phyloP scores from a whole-genome alignment of 2,113 vertebrate genomes.

The Mastomys coucha region DNA sequence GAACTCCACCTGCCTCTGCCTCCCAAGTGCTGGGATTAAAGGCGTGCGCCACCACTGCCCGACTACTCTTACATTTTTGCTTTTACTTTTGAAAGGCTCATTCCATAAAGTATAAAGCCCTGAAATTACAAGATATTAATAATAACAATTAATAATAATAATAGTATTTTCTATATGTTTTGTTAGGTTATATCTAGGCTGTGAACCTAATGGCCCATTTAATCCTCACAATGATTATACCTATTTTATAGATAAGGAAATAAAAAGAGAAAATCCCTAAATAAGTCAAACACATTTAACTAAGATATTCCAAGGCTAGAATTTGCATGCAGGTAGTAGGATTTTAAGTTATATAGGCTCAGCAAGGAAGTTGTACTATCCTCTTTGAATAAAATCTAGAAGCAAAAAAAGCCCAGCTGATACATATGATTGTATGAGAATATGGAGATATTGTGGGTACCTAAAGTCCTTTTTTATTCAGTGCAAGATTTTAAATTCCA shows the following conservation, averaged over 20 bases:
- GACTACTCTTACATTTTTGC: background rate
- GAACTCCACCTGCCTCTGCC: too few relatives aligned
- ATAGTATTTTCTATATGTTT: background rate
- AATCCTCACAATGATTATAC: background rate
- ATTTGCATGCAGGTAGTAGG: background rate
- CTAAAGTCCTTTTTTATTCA: background rate
- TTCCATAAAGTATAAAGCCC: background rate
- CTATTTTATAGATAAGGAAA: constrained; percentile 28
- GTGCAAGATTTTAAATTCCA: background rate
- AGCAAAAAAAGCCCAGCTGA: background rate
- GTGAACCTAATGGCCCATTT: background rate
- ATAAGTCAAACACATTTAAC: background rate
- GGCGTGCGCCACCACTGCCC: too few relatives aligned
- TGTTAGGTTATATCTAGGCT: background rate
- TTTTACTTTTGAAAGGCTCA: constrained; percentile 5
- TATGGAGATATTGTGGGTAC: background rate
- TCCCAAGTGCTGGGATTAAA: too few relatives aligned
- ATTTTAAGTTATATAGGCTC: background rate
- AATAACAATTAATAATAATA: background rate
- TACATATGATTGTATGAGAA: background rate
- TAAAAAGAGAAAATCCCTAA: background rate
- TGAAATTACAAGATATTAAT: background rate
- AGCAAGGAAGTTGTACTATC: background rate
- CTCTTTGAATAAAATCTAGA: background rate
- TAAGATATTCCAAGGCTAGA: background rate